Conservation (phyloP, 2,113 vertebrate genomes). For the Amphiprion ocellaris region DNA sequence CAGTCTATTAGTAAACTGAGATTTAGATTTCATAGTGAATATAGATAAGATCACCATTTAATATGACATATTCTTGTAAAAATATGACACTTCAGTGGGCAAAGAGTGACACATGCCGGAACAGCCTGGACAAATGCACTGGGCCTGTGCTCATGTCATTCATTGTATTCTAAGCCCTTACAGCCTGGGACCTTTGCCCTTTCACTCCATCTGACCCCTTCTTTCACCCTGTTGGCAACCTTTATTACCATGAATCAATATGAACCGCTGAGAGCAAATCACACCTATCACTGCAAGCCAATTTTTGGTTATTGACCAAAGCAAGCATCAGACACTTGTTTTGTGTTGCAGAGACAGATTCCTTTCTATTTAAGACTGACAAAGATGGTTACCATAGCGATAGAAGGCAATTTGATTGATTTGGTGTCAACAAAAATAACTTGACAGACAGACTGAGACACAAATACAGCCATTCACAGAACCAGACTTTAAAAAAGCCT, state of each 20-base stretch:
- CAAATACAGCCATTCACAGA: constrained; percentile 20
- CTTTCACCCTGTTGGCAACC: constrained; percentile 19
- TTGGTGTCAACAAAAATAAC: constrained; percentile 52
- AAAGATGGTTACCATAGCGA: constrained; percentile 42
- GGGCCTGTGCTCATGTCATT: background rate
- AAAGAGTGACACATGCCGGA: background rate
- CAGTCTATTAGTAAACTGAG: too few relatives aligned
- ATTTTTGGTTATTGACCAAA: constrained; percentile 44
- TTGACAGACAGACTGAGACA: constrained; percentile 35
- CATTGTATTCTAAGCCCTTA: constrained; percentile 39
- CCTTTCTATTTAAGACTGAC: constrained; percentile 52
- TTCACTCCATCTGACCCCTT: constrained; percentile 31
- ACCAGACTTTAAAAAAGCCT: constrained; percentile 48
- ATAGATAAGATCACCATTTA: too few relatives aligned
- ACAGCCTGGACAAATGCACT: background rate
- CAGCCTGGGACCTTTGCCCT: constrained; percentile 24
- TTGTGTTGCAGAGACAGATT: constrained; percentile 30
- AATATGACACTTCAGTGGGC: too few relatives aligned
- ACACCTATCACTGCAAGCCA: constrained; percentile 23
- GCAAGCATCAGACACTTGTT: constrained; percentile 36
- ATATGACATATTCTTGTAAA: too few relatives aligned
- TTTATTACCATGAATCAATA: constrained; percentile 50
- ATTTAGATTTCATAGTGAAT: too few relatives aligned
- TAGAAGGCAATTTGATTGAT: constrained; percentile 61
- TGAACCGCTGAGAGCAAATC: constrained; percentile 26